Evolutionary conservation across 2,888 invertebrate genomes (phyloP).

Genomic region (Drosophila quinaria): DNA sequence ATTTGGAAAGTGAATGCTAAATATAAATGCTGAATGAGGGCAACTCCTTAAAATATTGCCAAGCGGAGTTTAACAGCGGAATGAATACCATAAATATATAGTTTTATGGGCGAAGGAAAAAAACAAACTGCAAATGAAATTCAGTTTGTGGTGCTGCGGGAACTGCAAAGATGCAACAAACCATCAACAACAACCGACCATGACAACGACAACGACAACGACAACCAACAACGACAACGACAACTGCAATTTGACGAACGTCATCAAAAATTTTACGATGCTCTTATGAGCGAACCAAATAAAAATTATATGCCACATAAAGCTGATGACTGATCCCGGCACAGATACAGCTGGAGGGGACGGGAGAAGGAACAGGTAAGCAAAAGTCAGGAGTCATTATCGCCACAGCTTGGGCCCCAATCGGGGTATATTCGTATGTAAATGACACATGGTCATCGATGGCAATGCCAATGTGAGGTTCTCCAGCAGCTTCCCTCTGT

Average conservation of each 20-base stretch:
- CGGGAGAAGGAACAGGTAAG: slow-evolving; percentile 51
- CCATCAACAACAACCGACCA: slow-evolving; percentile 12
- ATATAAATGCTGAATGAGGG: slow-evolving; percentile 32
- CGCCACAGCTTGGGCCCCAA: slow-evolving; percentile 20
- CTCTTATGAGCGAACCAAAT: slow-evolving; percentile 78
- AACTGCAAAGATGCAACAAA: slow-evolving; percentile 18
- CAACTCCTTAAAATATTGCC: slow-evolving; percentile 31
- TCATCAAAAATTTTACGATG: slow-evolving; percentile 83
- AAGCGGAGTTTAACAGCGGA: neutral
- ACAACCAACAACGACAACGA: slow-evolving; percentile 24
- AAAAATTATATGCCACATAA: slow-evolving; percentile 82
- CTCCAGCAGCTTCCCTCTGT: slow-evolving; percentile 2
- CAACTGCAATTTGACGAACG: slow-evolving; percentile 80
- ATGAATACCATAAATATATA: slow-evolving; percentile 61
- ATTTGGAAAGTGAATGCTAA: neutral
- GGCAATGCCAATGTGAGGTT: slow-evolving; percentile 18
- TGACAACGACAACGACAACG: slow-evolving; percentile 17
- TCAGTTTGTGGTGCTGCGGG: slow-evolving; percentile 36
- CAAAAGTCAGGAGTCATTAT: slow-evolving; percentile 41
- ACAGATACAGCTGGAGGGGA: slow-evolving; percentile 22
- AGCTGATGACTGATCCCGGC: slow-evolving; percentile 78
- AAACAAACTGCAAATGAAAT: slow-evolving; percentile 39
- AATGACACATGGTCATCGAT: slow-evolving; percentile 60
- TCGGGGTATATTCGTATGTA: slow-evolving; percentile 20
- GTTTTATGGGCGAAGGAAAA: slow-evolving; percentile 49